Conservation (phyloP, 1,140 invertebrate genomes). For the Drosophila arizonae region DNA sequence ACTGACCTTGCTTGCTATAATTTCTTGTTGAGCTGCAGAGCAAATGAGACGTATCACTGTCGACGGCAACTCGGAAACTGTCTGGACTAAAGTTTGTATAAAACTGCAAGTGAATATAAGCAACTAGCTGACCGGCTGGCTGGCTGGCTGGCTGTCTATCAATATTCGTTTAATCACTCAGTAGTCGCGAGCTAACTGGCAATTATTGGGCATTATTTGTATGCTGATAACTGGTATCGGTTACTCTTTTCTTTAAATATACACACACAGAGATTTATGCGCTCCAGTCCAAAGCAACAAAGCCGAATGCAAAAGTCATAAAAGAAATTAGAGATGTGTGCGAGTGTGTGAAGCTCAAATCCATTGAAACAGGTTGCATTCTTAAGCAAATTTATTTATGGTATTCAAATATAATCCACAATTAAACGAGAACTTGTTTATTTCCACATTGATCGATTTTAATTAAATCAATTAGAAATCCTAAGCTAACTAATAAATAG, state of each 20-base stretch:
- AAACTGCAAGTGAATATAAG: conserved; percentile 15
- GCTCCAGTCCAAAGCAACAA: background rate
- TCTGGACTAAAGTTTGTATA: background rate
- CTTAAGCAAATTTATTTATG: too few relatives aligned
- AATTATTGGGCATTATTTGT: conserved; percentile 17
- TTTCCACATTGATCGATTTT: too few relatives aligned
- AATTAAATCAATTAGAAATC: too few relatives aligned
- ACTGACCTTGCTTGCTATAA: conserved; percentile 34
- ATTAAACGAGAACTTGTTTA: too few relatives aligned
- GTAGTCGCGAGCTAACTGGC: conserved; percentile 11
- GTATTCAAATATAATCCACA: too few relatives aligned
- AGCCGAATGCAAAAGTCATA: too few relatives aligned
- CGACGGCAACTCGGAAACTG: conserved; percentile 23
- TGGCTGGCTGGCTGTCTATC: too few relatives aligned
- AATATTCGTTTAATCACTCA: conserved; percentile 21
- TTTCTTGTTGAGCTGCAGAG: background rate
- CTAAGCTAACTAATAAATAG: too few relatives aligned
- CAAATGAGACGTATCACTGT: conserved; percentile 23
- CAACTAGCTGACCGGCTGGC: conserved; percentile 4
- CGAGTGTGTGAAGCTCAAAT: too few relatives aligned
- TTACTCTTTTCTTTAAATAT: conserved; percentile 7
- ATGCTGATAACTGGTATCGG: conserved; percentile 64
- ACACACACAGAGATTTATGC: conserved; percentile 22
- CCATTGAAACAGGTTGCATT: too few relatives aligned
- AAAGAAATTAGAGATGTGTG: too few relatives aligned